A percentile compares a stretch with the other conserved stretches of the same genome.
These are phyloP conservation scores for Pogoniulus pusillus DNA, from an alignment of 2,797 vertebrate species.

Conservation along the genomic window DNA sequence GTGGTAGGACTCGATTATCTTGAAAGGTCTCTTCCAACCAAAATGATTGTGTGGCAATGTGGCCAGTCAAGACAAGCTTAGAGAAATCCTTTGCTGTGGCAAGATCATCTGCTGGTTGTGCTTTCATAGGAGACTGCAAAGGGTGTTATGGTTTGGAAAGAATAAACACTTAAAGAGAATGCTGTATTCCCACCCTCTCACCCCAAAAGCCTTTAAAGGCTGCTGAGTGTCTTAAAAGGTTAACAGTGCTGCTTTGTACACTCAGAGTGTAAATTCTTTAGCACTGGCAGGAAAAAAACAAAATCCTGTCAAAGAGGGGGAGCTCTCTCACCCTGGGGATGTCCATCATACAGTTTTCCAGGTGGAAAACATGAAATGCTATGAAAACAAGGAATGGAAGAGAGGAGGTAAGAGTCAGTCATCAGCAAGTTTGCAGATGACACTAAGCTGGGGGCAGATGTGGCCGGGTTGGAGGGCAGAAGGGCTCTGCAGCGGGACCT, in stretches of 20 bases:
- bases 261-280: background rate
- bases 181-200: background rate
- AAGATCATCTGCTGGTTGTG: background rate
- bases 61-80: background rate
- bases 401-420: accelerated
- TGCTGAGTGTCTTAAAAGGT: background rate
- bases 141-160: background rate
- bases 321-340: background rate
- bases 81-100: background rate
- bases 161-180: background rate
- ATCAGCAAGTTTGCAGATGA: too few species aligned
- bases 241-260: background rate
- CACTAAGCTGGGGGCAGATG: too few species aligned
- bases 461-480: too few species aligned
- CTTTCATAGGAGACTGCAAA: background rate
- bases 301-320: background rate
- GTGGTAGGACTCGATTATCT: too few species aligned
- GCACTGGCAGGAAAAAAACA: background rate
- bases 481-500: too few species aligned
- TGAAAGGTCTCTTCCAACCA: too few species aligned
- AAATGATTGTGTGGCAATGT: background rate
- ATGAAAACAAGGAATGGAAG: accelerated
- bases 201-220: background rate
- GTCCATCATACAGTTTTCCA: background rate
- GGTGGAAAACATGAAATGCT: background rate